Conservation (phyloP, 1,140 invertebrate species). For the Drosophila ananassae region DNA sequence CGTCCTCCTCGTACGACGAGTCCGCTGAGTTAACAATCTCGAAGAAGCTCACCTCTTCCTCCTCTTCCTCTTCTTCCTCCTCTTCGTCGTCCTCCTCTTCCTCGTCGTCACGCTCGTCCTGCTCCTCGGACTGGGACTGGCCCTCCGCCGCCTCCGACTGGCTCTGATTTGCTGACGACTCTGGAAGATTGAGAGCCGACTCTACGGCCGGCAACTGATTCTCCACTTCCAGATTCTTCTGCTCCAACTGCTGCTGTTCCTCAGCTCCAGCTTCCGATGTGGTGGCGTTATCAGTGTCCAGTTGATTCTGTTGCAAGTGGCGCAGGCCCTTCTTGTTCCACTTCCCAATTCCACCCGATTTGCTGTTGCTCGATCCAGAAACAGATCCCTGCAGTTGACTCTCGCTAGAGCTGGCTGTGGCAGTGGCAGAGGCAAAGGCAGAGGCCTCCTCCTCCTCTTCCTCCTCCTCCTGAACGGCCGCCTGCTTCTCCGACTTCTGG, state of each 20-base stretch:
- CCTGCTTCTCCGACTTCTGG: conserved; percentile 38
- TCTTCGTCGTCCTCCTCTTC: conserved; percentile 63
- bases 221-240: conserved; percentile 33
- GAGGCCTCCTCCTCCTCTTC: conserved; percentile 2
- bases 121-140: conserved; percentile 34
- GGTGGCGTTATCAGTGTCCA: conserved; percentile 7
- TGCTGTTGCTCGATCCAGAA: conserved; percentile 20
- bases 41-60: conserved; percentile 71
- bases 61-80: conserved; percentile 57
- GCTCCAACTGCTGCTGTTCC: conserved; percentile 19
- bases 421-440: neutral
- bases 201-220: conserved; percentile 22
- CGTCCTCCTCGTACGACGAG: conserved; percentile 75
- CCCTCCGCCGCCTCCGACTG: conserved; percentile 26
- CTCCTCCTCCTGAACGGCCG: neutral
- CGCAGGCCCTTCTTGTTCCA: conserved; percentile 31
- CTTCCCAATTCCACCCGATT: conserved; percentile 12
- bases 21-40: conserved; percentile 71
- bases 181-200: conserved; percentile 8
- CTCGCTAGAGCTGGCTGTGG: conserved; percentile 15
- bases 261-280: conserved; percentile 12
- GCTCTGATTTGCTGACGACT: neutral
- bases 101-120: conserved; percentile 58
- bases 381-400: conserved; percentile 9
- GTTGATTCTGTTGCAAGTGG: conserved; percentile 23